Conservation (phyloP, 2,797 vertebrate species). For the Pelobates cultripes region DNA sequence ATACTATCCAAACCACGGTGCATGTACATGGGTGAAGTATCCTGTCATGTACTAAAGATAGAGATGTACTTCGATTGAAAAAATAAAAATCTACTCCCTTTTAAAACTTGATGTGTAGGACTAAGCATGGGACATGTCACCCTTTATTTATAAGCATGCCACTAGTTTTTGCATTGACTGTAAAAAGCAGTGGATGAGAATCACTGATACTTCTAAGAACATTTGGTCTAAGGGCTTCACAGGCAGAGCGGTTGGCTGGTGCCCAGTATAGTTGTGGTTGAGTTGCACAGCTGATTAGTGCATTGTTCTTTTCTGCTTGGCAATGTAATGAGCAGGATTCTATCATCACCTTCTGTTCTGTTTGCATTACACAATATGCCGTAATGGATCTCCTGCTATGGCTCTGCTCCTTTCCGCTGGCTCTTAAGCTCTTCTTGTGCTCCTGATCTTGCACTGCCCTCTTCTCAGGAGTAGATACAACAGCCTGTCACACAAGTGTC, state of each 20-base stretch:
- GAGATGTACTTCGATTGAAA: too few relatives aligned
- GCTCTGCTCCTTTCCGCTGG: slow-evolving; percentile 29
- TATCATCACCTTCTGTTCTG: slow-evolving; percentile 32
- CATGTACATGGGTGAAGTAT: too few relatives aligned
- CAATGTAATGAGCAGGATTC: slow-evolving; percentile 30
- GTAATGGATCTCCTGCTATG: slow-evolving; percentile 43
- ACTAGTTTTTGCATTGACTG: too few relatives aligned
- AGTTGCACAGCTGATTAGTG: slow-evolving; percentile 38
- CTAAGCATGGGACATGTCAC: too few relatives aligned
- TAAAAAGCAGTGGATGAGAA: not conserved
- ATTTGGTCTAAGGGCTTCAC: slow-evolving; percentile 8
- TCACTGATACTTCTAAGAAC: slow-evolving; percentile 12
- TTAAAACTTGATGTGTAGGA: too few relatives aligned
- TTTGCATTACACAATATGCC: slow-evolving; percentile 40
- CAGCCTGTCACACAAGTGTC: slow-evolving; percentile 26
- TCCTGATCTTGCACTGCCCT: not conserved
- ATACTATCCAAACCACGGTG: too few relatives aligned
- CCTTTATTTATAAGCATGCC: too few relatives aligned
- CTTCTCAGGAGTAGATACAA: slow-evolving; percentile 23
- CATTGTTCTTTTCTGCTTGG: slow-evolving; percentile 48
- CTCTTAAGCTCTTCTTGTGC: not conserved
- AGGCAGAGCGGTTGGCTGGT: slow-evolving; percentile 16
- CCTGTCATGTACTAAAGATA: too few relatives aligned
- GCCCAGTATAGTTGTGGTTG: slow-evolving; percentile 25
- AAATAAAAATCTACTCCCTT: too few relatives aligned